These are phyloP conservation scores for Psophia crepitans DNA, from an alignment of 2,113 vertebrate species.

Conservation along the genomic window DNA sequence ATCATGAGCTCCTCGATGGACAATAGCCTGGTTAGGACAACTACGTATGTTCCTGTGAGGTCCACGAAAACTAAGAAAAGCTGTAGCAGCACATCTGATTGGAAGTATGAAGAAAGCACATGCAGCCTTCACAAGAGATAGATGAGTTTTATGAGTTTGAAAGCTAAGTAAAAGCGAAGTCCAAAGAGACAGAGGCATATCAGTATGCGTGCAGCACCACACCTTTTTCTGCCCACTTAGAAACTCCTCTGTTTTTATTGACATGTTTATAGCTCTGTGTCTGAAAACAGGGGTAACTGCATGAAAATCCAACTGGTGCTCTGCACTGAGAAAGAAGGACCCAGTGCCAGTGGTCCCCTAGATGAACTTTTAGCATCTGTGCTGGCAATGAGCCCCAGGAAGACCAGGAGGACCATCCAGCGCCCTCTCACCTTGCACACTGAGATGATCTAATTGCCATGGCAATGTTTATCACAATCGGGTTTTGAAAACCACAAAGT, in stretches of 20 bases:
- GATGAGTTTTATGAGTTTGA: background rate
- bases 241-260: background rate
- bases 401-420: background rate
- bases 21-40: no score
- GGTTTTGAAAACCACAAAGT: background rate
- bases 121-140: background rate
- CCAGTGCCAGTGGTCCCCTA: fast-evolving
- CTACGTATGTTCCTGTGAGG: background rate
- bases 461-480: background rate
- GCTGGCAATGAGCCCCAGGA: background rate
- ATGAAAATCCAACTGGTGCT: background rate
- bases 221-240: background rate
- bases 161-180: background rate
- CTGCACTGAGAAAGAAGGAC: background rate
- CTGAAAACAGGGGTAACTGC: background rate
- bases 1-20: fast-evolving
- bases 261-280: background rate
- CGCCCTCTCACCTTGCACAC: fast-evolving
- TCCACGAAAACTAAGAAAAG: background rate
- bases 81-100: background rate
- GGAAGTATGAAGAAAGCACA: background rate
- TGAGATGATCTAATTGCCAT: background rate
- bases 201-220: background rate
- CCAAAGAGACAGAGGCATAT: background rate
- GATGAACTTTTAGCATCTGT: background rate